These are phyloP conservation scores for Phyllotis vaccarum DNA, from an alignment of 2,797 vertebrate species.

Conservation along the genomic window DNA sequence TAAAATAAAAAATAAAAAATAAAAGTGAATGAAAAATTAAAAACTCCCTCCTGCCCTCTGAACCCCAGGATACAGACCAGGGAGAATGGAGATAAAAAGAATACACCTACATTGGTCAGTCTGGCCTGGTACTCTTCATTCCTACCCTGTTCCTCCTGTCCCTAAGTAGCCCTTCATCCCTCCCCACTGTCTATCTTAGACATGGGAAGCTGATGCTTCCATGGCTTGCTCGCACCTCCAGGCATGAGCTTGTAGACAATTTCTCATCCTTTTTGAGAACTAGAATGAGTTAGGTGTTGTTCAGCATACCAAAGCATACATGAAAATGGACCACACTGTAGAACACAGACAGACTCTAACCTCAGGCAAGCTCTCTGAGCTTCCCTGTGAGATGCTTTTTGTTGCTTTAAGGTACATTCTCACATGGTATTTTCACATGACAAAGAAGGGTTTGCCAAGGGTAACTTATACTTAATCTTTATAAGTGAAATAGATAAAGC, in stretches of 20 bases:
- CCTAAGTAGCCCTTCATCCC: background rate
- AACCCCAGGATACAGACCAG: too few species aligned
- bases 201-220: background rate
- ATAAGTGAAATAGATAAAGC: constrained; percentile 49
- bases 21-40: background rate
- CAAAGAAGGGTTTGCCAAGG: constrained; percentile 45
- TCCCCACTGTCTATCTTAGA: background rate
- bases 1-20: background rate
- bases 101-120: background rate
- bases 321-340: background rate
- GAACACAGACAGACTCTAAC: constrained; percentile 46
- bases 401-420: constrained; percentile 51
- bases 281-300: constrained; percentile 28
- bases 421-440: constrained; percentile 23
- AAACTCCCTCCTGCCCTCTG: background rate
- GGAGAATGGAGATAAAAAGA: background rate
- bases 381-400: constrained; percentile 25
- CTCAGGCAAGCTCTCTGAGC: constrained; percentile 26
- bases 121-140: background rate
- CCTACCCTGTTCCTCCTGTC: background rate
- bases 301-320: constrained; percentile 40
- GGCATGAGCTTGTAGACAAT: constrained; percentile 7
- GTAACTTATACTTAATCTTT: constrained; percentile 52
- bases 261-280: constrained; percentile 51
- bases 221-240: background rate